Evolutionary conservation across 2,113 vertebrate species (phyloP).

Genomic region (Procapra przewalskii): DNA sequence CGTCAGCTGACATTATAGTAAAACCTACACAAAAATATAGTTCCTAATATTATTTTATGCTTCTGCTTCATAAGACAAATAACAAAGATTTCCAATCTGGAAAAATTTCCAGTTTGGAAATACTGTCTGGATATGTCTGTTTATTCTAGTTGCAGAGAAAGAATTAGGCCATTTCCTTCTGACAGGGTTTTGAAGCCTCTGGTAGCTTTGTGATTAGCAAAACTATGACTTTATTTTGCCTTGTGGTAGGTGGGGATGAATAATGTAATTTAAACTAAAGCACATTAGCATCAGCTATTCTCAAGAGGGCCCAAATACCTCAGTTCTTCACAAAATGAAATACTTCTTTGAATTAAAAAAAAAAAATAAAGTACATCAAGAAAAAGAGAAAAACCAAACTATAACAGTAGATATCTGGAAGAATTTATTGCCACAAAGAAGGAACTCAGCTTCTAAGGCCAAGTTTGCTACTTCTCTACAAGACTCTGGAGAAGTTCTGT

Average conservation of each 20-base stretch:
- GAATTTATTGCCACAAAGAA: neutral
- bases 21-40: neutral
- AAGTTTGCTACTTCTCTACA: neutral
- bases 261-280: neutral
- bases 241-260: neutral
- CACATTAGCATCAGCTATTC: neutral
- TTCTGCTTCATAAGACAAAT: neutral
- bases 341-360: neutral
- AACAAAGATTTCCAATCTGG: neutral
- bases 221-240: neutral
- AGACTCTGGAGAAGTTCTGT: neutral
- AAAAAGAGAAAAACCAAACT: neutral
- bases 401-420: neutral
- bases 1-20: neutral
- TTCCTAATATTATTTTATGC: neutral
- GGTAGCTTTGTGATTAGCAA: neutral
- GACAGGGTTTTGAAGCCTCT: neutral
- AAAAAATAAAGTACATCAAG: neutral
- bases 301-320: neutral
- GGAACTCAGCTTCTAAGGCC: neutral
- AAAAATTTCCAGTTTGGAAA: neutral
- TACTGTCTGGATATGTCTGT: neutral
- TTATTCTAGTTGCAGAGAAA: slow-evolving; percentile 31
- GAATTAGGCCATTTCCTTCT: neutral
- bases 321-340: slow-evolving; percentile 14